phyloP scores from a whole-genome alignment of 2,888 invertebrate species.

The Ichneumon xanthorius region DNA sequence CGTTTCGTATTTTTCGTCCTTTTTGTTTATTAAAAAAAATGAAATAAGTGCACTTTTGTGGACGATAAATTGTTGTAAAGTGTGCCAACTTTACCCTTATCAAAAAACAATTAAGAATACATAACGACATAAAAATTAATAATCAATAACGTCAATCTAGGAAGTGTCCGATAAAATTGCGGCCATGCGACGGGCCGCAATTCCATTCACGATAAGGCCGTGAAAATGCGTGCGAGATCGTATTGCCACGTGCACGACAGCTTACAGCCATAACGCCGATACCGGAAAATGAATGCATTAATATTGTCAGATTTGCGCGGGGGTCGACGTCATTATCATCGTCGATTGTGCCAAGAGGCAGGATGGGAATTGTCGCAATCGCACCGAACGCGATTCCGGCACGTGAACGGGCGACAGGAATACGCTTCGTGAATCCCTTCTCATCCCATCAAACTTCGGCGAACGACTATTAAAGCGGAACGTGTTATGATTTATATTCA shows the following conservation, averaged over 20 bases:
- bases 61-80: not conserved
- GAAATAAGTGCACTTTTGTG: not conserved
- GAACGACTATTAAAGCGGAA: slow-evolving; percentile 22
- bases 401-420: slow-evolving; percentile 6
- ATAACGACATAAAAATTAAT: not conserved
- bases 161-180: not conserved
- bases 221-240: not conserved
- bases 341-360: slow-evolving; percentile 29
- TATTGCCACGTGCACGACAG: not conserved
- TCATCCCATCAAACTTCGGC: slow-evolving; percentile 17
- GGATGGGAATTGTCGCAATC: not conserved
- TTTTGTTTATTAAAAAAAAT: not conserved
- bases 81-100: too few species aligned
- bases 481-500: slow-evolving; percentile 57
- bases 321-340: slow-evolving; percentile 43
- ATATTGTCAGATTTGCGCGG: slow-evolving; percentile 7
- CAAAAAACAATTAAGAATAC: not conserved
- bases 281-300: slow-evolving; percentile 1
- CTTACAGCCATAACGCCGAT: not conserved
- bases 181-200: not conserved
- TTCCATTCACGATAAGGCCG: not conserved
- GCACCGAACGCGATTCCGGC: slow-evolving; percentile 20
- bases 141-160: not conserved
- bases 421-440: not conserved
- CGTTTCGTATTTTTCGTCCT: not conserved